These are phyloP conservation scores for Galagoides demidoff DNA, from an alignment of 2,797 vertebrate species.

Conservation along the genomic window DNA sequence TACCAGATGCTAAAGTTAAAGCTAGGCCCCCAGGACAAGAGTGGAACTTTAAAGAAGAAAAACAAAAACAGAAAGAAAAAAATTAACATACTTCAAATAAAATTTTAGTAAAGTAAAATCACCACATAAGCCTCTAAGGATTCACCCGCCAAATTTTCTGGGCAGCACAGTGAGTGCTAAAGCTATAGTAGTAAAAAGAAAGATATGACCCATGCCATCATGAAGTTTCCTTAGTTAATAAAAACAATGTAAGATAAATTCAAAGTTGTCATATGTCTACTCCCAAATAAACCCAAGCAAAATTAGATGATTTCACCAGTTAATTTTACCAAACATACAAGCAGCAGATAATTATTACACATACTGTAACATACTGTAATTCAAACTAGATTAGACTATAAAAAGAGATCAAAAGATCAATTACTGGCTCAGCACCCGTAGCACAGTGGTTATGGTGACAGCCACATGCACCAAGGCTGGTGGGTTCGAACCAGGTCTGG, in stretches of 20 bases:
- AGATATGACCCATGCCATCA: not conserved
- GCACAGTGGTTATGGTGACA: too few relatives aligned
- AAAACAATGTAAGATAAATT: slow-evolving; percentile 14
- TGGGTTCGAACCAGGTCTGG: too few relatives aligned
- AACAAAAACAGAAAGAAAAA: slow-evolving; percentile 25
- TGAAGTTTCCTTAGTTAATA: slow-evolving; percentile 4
- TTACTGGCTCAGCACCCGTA: not conserved
- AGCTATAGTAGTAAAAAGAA: not conserved
- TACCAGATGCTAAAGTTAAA: slow-evolving; percentile 99
- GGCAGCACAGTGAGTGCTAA: not conserved
- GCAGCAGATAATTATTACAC: not conserved
- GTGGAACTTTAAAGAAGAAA: slow-evolving; percentile 92
- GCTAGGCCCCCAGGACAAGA: slow-evolving; percentile 99
- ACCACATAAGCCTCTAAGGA: not conserved
- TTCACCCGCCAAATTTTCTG: slow-evolving; percentile 48
- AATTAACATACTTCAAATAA: slow-evolving; percentile 67
- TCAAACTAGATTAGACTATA: slow-evolving; percentile 15
- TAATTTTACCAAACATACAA: slow-evolving; percentile 32
- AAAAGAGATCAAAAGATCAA: slow-evolving; percentile 28
- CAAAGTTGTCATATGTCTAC: not conserved
- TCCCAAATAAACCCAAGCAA: not conserved
- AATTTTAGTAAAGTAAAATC: slow-evolving; percentile 54
- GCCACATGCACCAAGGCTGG: too few relatives aligned
- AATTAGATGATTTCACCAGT: not conserved
- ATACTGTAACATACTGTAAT: not conserved